Base-by-base conservation (phyloP, 2,113 vertebrate genomes). In the Rhinoderma darwinii region DNA sequence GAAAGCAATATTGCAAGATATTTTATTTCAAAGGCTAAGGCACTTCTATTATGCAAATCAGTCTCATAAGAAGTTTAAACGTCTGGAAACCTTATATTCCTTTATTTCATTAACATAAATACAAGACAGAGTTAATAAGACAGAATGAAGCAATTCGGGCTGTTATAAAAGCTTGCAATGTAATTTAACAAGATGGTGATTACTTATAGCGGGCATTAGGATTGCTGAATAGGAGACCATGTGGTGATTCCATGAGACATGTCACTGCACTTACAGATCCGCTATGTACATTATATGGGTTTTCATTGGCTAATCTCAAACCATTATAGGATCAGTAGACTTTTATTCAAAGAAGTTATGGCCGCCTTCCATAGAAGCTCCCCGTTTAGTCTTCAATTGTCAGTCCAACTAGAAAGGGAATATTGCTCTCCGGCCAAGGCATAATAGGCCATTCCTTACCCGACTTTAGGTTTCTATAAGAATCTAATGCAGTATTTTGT, bases 1-100 rank as follows among this genome's bases (percentile, higher is more conserved):
- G 75, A 59, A 70, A 30, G 6, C 37, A 59, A 59, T 88, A 70
- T 91, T 90, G 91, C 89, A 86, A 89, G 90, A 91, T 90, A 90
- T 90, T 90, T 86, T 82, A 25, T 82, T 86, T 90, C 91, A 84
- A 91, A 87, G 88, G 78, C 44, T 86, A 88, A 43, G 54, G 32
- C 0, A 0, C 79, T 84, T 74, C 88, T 87, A 91, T 92, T 91
- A 91, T 91, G 92, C 90, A 93, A 88, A 94, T 91, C 0, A 0
- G 54, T 88, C 76, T 39, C 83, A 11, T 91, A 85, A 90, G 92
- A 90, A 90, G 91, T 93, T 91, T 92, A 91, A 92, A 91, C 92
- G 92, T 91, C 91, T 88, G 91, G 92, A 92, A 92, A 92, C 82
- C 51, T 92, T 88, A 15, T 92, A 89, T 92, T 92, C 93, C 90